Evolutionary conservation across 2,113 vertebrate species (phyloP), one percentile per base, ranked within the genome.

Genomic region (Strix aluco): DNA sequence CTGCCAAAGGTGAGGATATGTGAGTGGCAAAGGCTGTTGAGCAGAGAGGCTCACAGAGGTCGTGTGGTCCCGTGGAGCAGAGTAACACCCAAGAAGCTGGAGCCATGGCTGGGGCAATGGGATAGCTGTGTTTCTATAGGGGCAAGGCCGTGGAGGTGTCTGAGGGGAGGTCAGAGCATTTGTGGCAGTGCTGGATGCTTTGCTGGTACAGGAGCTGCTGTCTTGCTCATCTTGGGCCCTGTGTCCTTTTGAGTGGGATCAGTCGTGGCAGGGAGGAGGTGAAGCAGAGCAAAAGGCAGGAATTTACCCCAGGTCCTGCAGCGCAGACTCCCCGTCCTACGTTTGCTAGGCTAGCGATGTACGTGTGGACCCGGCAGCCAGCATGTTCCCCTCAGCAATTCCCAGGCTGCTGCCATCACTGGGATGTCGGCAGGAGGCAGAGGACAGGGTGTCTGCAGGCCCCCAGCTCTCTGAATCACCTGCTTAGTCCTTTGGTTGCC

Each of bases 381-480:
- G 47, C 30, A 14, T 3, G 1, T 55, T 77, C 59, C 36, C 36
- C 14, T 36, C 27, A 40, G 69, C 47, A 25, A 30, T 61, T 91
- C 58, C 67, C 42, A 26, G 30, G n/a, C 74, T 9, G 5, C 74
- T 52, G 61, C 86, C 52, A 22, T 42, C 69, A 44, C 74, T 0
- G 1, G 69, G 86, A 32, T 23, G 52, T 36, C 0, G 4, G 57
- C 4, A 19, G 62, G 72, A 84, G 59, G 63, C 59, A 77, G 67
- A 81, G 82, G 67, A 55, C 14, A 15, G 30, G 34, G 47, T 61
- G 77, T 84, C 83, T 73, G 72, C 61, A 73, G 72, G 87, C 85
- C 63, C 89, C 58, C 74, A 81, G 78, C 66, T 88, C 90, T 70
- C 83, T 91, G 93, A 95, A 96, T 92, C 94, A 92, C 95, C 89